Conservation (phyloP, 2,113 vertebrate genomes). For the Hypocryptadius cinnamomeus region DNA sequence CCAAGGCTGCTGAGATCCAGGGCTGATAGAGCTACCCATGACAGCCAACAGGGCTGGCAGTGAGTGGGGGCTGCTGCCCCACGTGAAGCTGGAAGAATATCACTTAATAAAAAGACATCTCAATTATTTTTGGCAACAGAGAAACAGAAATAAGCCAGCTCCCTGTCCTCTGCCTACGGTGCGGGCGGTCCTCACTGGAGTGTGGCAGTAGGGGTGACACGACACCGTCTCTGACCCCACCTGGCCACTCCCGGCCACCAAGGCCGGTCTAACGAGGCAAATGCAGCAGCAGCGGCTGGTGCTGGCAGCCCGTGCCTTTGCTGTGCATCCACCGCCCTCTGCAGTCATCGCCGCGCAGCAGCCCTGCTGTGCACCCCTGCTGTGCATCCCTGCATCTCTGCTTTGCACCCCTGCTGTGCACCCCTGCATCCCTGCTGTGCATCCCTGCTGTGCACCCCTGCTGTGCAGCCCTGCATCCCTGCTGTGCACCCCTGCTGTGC, state of each 20-base stretch:
- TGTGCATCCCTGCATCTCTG: too few relatives aligned
- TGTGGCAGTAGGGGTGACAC: background rate
- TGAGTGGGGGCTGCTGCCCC: background rate
- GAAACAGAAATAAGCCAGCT: background rate
- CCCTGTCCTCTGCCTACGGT: background rate
- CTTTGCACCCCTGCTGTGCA: rapidly evolving
- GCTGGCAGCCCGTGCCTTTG: rapidly evolving
- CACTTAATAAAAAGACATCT: background rate
- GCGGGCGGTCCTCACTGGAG: too few relatives aligned
- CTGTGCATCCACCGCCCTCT: background rate
- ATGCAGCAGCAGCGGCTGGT: rapidly evolving
- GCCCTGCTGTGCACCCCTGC: background rate
- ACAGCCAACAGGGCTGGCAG: background rate
- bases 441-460: rapidly evolving
- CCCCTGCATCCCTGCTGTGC: background rate
- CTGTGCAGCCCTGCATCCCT: too few relatives aligned
- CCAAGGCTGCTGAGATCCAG: background rate
- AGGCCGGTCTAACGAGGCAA: background rate
- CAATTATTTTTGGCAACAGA: background rate
- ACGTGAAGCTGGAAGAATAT: background rate
- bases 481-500: too few relatives aligned
- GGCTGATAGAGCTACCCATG: background rate
- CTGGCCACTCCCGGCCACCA: background rate
- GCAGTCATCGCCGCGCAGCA: background rate
- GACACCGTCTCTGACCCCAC: background rate